Percentiles rank a stretch among this genome's conserved stretches.
Conservation (phyloP, 2,113 vertebrate genomes). For the Cebidichthys violaceus region DNA sequence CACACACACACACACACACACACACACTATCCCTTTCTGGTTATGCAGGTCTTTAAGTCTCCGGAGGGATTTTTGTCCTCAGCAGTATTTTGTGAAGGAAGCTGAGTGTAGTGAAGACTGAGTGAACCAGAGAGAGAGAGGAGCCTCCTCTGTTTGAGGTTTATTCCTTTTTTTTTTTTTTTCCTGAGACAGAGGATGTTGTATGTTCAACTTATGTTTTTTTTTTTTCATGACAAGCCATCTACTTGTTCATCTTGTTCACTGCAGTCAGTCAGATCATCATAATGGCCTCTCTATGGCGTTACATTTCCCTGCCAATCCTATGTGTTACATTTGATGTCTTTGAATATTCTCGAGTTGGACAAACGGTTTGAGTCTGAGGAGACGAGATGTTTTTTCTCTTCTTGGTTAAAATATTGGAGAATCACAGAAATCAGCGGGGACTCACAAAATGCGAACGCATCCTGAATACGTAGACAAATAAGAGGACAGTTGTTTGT, state of each 20-base stretch:
- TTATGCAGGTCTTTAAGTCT: not conserved
- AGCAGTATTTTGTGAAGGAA: not conserved
- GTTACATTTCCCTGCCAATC: no score
- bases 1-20: not conserved
- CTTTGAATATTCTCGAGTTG: no score
- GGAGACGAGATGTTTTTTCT: no score
- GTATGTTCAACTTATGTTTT: no score
- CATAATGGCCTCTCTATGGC: no score
- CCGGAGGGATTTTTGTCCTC: not conserved
- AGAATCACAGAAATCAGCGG: not conserved
- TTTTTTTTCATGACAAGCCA: no score
- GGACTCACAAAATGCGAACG: not conserved
- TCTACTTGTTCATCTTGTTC: no score
- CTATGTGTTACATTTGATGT: no score
- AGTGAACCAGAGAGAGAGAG: not conserved
- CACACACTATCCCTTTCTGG: not conserved
- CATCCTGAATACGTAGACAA: not conserved
- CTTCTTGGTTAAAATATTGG: not conserved
- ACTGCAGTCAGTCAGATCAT: no score
- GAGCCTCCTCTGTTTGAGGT: not conserved
- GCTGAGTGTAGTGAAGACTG: not conserved
- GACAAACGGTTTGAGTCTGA: no score
- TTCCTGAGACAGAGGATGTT: no score
- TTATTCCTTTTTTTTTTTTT: not conserved
- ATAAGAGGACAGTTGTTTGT: not conserved